Conservation (phyloP, 1,140 invertebrate species). For the Sarcophaga bullata region DNA sequence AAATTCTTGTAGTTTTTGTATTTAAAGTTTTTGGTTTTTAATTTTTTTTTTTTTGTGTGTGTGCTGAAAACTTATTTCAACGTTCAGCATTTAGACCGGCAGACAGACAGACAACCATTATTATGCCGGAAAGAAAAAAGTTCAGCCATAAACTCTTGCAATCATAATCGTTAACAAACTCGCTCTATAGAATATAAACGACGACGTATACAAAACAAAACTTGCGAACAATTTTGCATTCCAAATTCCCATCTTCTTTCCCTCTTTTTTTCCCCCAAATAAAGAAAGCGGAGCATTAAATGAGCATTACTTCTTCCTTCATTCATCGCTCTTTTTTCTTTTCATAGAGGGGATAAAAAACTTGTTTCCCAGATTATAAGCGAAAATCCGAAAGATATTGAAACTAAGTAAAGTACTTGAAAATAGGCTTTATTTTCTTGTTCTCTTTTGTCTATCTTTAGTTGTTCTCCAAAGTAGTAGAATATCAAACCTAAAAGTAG, state of each 20-base stretch:
- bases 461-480: not conserved
- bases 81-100: too few relatives aligned
- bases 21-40: too few relatives aligned
- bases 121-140: not conserved
- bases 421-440: not conserved
- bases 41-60: too few relatives aligned
- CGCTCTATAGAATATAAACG: not conserved
- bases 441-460: not conserved
- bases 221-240: too few relatives aligned
- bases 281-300: not conserved
- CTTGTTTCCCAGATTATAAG: too few relatives aligned
- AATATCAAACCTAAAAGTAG: slow-evolving; percentile 5
- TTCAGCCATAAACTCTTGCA: slow-evolving; percentile 15
- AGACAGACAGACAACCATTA: too few relatives aligned
- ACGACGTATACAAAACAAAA: not conserved
- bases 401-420: slow-evolving; percentile 1
- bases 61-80: too few relatives aligned
- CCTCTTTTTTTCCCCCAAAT: not conserved
- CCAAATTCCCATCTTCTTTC: not conserved
- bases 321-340: not conserved
- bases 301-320: not conserved
- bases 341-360: not conserved
- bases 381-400: not conserved
- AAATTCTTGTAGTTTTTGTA: too few relatives aligned
- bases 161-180: slow-evolving; percentile 35